These are phyloP conservation scores for Cephonodes hylas DNA, from an alignment of 2,888 invertebrate genomes.

Conservation along the genomic window DNA sequence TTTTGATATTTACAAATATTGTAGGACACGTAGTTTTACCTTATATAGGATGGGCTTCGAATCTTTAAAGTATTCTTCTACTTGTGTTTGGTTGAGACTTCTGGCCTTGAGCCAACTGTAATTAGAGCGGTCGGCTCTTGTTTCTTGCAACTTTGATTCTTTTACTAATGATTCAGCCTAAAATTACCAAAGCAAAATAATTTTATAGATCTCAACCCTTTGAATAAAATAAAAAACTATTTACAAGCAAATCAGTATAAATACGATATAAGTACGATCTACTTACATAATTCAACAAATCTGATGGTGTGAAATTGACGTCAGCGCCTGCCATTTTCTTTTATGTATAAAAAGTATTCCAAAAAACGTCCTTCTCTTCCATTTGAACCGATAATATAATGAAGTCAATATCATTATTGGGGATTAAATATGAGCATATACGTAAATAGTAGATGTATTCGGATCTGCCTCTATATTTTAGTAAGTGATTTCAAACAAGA, in stretches of 20 bases:
- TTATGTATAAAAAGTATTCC: neutral
- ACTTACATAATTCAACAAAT: conserved; percentile 53
- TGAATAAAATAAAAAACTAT: too few species aligned
- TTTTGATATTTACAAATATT: too few species aligned
- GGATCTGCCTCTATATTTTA: neutral
- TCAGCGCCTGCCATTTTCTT: conserved; percentile 34
- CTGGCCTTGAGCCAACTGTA: conserved; percentile 51
- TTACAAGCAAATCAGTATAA: too few species aligned
- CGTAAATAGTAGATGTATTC: neutral
- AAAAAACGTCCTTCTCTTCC: neutral
- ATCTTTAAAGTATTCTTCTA: conserved; percentile 34
- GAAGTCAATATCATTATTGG: neutral
- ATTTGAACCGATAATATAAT: neutral
- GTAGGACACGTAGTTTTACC: too few species aligned
- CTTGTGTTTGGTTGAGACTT: conserved; percentile 19
- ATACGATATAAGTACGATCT: neutral
- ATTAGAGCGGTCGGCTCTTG: conserved; percentile 25
- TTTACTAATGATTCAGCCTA: conserved; percentile 45
- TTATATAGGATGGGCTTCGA: conserved; percentile 43
- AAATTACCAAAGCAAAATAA: conserved; percentile 12
- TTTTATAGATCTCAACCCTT: too few species aligned
- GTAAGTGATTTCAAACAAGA: neutral
- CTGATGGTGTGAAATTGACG: conserved; percentile 37
- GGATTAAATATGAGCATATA: neutral
- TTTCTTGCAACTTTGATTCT: conserved; percentile 33